Percentiles rank a stretch among this genome's conserved stretches.
Conservation (phyloP, 2,888 invertebrate species). For the Dendrolimus pini region DNA sequence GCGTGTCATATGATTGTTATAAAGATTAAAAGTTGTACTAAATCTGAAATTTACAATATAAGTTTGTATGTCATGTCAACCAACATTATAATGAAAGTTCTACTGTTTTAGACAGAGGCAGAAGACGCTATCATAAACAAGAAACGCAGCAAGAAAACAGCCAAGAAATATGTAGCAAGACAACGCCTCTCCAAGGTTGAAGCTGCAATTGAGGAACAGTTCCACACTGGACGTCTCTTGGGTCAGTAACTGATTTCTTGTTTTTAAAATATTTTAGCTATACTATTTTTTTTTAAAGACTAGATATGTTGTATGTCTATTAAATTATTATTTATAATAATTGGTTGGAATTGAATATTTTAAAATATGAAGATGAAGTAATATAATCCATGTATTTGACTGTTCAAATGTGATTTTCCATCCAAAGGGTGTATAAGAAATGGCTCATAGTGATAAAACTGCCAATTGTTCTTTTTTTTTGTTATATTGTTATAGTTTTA, state of each 20-base stretch:
- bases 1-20: slow-evolving; percentile 78
- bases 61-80: not conserved
- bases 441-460: too few species aligned
- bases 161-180: slow-evolving; percentile 93
- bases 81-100: not conserved
- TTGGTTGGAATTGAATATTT: too few species aligned
- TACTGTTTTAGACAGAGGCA: slow-evolving; percentile 84
- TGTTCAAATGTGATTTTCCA: too few species aligned
- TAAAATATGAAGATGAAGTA: too few species aligned
- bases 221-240: slow-evolving; percentile 95
- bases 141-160: slow-evolving; percentile 94
- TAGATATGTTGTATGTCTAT: too few species aligned
- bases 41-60: slow-evolving; percentile 17
- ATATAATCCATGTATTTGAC: too few species aligned
- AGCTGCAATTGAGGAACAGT: slow-evolving; percentile 95
- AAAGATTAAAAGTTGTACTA: slow-evolving; percentile 21
- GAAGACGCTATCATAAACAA: slow-evolving; percentile 96
- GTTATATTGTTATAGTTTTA: too few species aligned
- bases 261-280: not conserved
- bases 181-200: slow-evolving; percentile 97
- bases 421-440: too few species aligned
- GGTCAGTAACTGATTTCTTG: slow-evolving; percentile 76
- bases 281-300: not conserved
- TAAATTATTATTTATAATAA: too few species aligned
- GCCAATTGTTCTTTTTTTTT: too few species aligned